Conservation (phyloP, 2,888 invertebrate species). For the Drosophila macrospina region DNA sequence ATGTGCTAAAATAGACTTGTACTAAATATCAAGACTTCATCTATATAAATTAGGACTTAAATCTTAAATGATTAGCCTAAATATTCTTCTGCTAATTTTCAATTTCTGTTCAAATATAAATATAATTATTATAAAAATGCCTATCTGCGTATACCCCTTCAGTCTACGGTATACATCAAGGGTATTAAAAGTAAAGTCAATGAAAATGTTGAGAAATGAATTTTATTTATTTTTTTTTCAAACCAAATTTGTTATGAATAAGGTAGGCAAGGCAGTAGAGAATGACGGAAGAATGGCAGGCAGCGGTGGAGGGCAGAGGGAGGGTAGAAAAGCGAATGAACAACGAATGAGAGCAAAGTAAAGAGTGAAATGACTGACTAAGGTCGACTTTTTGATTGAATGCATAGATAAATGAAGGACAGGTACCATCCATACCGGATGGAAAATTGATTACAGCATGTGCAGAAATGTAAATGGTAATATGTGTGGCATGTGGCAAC, state of each 20-base stretch:
- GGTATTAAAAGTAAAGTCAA: slow-evolving; percentile 26
- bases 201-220: slow-evolving; percentile 56
- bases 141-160: neutral
- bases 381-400: slow-evolving; percentile 73
- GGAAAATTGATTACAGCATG: slow-evolving; percentile 69
- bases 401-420: slow-evolving; percentile 72
- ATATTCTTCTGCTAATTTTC: too few species aligned
- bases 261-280: slow-evolving; percentile 11
- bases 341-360: slow-evolving; percentile 9
- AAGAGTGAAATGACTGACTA: slow-evolving; percentile 43
- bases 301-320: slow-evolving; percentile 1
- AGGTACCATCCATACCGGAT: slow-evolving; percentile 52
- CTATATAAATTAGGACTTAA: too few species aligned
- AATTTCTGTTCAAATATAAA: too few species aligned
- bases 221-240: slow-evolving; percentile 22
- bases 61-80: too few species aligned
- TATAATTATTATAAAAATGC: too few species aligned
- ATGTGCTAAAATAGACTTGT: neutral
- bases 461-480: slow-evolving; percentile 58
- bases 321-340: neutral
- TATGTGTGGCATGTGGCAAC: neutral
- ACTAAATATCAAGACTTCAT: neutral
- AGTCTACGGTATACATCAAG: neutral
- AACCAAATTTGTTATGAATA: slow-evolving; percentile 56
- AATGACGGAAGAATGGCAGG: neutral